These are phyloP conservation scores for Chrysotoxum bicinctum DNA, from an alignment of 2,888 invertebrate species.

Conservation along the genomic window DNA sequence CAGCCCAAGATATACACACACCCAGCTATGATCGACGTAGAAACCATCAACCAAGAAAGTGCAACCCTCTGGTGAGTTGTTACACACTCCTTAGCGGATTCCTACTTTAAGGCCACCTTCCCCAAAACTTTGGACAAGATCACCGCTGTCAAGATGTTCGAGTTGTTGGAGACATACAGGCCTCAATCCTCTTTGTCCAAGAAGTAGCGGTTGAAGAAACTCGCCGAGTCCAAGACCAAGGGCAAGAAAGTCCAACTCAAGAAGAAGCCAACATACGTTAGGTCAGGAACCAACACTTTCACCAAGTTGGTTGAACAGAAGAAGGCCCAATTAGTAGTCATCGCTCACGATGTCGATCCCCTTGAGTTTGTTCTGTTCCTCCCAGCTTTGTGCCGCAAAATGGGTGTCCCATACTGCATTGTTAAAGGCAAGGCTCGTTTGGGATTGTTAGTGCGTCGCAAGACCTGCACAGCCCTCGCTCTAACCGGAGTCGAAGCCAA, in stretches of 20 bases:
- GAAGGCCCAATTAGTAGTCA: conserved; percentile 98
- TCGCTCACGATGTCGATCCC: conserved; percentile 99
- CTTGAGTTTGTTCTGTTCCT: conserved; percentile 99
- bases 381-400: conserved; percentile 99
- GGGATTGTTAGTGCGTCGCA: conserved; percentile 96
- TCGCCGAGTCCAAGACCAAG: conserved; percentile 93
- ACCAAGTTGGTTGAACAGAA: conserved; percentile 98
- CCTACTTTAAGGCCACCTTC: too few relatives aligned
- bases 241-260: conserved; percentile 96
- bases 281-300: conserved; percentile 95
- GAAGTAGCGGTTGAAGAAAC: conserved; percentile 93
- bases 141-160: conserved; percentile 97
- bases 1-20: too few relatives aligned
- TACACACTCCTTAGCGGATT: too few relatives aligned
- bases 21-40: too few relatives aligned
- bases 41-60: too few relatives aligned
- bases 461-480: conserved; percentile 95
- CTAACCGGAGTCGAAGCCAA: conserved; percentile 93
- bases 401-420: conserved; percentile 99
- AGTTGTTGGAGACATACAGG: conserved; percentile 97
- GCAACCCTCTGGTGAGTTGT: too few relatives aligned
- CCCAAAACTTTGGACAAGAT: conserved; percentile 99
- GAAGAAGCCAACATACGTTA: conserved; percentile 93
- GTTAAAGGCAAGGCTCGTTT: conserved; percentile 98
- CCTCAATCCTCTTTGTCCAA: conserved; percentile 96